phyloP scores from a whole-genome alignment of 2,797 vertebrate genomes.

The Gorsachius magnificus region DNA sequence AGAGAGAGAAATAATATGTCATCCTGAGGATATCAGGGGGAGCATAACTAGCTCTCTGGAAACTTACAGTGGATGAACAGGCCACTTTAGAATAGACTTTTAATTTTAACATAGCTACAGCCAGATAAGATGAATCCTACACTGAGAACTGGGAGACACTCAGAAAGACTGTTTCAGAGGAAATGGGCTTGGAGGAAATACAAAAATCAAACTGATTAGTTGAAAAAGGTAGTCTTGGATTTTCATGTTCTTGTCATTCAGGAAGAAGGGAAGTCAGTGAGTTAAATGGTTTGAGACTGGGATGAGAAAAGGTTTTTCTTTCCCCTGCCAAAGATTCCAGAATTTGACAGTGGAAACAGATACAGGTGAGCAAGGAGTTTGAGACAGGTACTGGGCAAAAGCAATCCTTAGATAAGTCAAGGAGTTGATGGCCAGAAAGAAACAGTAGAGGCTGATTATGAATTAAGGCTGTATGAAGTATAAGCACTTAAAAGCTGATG shows the following conservation, averaged over 20 bases:
- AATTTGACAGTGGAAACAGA: neutral
- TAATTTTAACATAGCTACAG: neutral
- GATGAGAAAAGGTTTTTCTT: neutral
- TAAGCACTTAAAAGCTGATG: neutral
- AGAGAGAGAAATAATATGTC: neutral
- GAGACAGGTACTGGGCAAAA: neutral
- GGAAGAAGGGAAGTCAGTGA: neutral
- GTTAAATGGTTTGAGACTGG: neutral
- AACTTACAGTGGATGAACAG: neutral
- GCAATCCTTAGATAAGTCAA: neutral
- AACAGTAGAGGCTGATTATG: neutral
- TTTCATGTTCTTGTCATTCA: neutral
- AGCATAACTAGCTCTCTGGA: neutral
- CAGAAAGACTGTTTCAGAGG: neutral
- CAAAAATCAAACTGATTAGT: neutral
- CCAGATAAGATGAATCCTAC: neutral
- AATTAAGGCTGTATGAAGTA: neutral
- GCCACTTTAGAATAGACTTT: neutral
- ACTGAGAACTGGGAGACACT: neutral
- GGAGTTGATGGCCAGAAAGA: neutral
- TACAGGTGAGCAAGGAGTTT: neutral
- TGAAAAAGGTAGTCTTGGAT: neutral
- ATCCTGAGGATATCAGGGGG: neutral
- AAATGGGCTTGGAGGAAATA: neutral
- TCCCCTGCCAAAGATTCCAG: neutral